These are phyloP conservation scores for Garrulus glandarius DNA, from an alignment of 2,797 vertebrate genomes.

Conservation along the genomic window DNA sequence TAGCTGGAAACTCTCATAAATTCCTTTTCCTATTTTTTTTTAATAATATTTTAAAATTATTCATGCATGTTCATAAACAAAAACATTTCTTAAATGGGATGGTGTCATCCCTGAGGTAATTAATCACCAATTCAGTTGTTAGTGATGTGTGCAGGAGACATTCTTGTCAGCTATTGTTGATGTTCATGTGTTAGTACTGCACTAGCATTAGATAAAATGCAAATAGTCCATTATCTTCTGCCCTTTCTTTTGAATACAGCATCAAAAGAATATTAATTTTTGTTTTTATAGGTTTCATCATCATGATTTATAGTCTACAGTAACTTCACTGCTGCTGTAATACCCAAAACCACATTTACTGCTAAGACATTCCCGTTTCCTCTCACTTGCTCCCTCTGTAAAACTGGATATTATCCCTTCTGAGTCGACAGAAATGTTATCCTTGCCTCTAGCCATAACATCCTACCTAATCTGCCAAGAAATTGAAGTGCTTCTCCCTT, in stretches of 20 bases:
- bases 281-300: constrained; percentile 70
- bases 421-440: constrained; percentile 66
- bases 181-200: background rate
- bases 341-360: constrained; percentile 59
- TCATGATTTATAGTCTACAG: constrained; percentile 63
- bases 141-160: background rate
- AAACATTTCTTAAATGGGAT: background rate
- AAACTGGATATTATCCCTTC: constrained; percentile 71
- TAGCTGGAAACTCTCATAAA: background rate
- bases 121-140: background rate
- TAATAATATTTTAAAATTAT: background rate
- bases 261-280: constrained; percentile 60
- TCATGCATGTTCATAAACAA: background rate
- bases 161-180: background rate
- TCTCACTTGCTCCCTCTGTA: constrained; percentile 69
- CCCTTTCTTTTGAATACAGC: constrained; percentile 26
- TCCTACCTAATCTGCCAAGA: constrained; percentile 67
- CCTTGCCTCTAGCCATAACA: constrained; percentile 65
- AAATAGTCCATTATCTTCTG: constrained; percentile 1
- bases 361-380: constrained; percentile 62
- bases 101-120: background rate
- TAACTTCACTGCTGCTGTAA: constrained; percentile 68
- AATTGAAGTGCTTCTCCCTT: constrained; percentile 70
- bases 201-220: background rate
- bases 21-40: background rate